phyloP scores from a whole-genome alignment of 2,113 vertebrate species.

The Panthera uncia region DNA sequence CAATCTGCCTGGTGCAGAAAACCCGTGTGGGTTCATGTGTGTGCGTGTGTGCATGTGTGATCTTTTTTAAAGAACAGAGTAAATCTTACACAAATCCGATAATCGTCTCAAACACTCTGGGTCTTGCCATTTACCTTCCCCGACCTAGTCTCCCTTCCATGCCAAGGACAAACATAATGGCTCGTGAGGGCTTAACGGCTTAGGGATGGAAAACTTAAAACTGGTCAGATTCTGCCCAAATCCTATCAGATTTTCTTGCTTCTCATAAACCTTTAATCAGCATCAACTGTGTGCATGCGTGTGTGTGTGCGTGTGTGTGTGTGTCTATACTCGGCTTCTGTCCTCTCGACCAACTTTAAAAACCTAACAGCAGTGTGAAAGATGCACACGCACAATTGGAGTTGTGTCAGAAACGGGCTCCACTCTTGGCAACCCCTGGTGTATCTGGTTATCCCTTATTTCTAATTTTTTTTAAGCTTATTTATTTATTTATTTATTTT shows the following conservation, averaged over 20 bases:
- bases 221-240: constrained; percentile 87
- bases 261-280: constrained; percentile 89
- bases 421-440: background rate
- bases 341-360: constrained; percentile 68
- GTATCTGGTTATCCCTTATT: background rate
- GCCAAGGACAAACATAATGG: constrained; percentile 84
- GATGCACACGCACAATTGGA: constrained; percentile 46
- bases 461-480: background rate
- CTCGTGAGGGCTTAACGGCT: constrained; percentile 87
- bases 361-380: constrained; percentile 77
- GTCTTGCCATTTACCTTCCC: constrained; percentile 78
- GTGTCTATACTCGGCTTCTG: background rate
- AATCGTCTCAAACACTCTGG: constrained; percentile 82
- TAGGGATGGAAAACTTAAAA: constrained; percentile 89
- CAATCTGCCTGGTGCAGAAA: constrained; percentile 73
- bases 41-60: background rate
- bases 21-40: background rate
- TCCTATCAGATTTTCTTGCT: constrained; percentile 90
- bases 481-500: too few species aligned
- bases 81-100: constrained; percentile 87
- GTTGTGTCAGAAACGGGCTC: constrained; percentile 74
- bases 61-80: constrained; percentile 79
- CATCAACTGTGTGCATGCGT: constrained; percentile 65
- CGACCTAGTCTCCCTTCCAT: constrained; percentile 65
- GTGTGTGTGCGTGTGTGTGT: background rate